Conservation (phyloP, 2,113 vertebrate genomes). For the Serranochromis macrocephalus region DNA sequence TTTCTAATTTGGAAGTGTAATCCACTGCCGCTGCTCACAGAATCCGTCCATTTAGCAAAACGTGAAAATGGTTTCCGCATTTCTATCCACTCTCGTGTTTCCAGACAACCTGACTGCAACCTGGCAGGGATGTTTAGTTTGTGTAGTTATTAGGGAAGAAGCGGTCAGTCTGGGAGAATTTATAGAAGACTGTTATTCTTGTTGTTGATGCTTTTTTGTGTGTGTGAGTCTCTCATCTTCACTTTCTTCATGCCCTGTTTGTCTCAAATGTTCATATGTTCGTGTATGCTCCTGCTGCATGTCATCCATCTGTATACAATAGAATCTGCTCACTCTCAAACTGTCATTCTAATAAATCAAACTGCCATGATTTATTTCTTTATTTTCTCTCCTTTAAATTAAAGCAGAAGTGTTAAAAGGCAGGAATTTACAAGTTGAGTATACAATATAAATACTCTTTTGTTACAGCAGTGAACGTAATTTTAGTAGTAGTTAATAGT, state of each 20-base stretch:
- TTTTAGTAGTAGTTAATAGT: not conserved
- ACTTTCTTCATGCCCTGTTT: not conserved
- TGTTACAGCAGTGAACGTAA: not conserved
- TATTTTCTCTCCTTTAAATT: not conserved
- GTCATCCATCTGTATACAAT: constrained; percentile 32
- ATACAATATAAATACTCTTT: not conserved
- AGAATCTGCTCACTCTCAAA: not conserved
- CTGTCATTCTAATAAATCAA: constrained; percentile 42
- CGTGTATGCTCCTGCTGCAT: constrained; percentile 38
- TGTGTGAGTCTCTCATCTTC: not conserved
- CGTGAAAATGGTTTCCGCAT: not conserved
- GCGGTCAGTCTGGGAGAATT: not conserved
- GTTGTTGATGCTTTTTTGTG: not conserved
- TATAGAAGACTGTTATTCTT: constrained; percentile 31
- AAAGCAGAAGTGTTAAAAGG: not conserved
- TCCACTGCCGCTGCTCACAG: not conserved
- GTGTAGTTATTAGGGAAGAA: not conserved
- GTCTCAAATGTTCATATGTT: not conserved
- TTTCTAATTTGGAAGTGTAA: not conserved
- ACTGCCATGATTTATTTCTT: not conserved
- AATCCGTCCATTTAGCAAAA: not conserved
- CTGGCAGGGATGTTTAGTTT: not conserved
- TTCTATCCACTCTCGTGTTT: not conserved
- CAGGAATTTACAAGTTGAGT: not conserved
- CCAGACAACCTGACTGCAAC: not conserved